These are phyloP conservation scores for Petrocephalus sullivani DNA, from an alignment of 2,797 vertebrate genomes.

Conservation along the genomic window DNA sequence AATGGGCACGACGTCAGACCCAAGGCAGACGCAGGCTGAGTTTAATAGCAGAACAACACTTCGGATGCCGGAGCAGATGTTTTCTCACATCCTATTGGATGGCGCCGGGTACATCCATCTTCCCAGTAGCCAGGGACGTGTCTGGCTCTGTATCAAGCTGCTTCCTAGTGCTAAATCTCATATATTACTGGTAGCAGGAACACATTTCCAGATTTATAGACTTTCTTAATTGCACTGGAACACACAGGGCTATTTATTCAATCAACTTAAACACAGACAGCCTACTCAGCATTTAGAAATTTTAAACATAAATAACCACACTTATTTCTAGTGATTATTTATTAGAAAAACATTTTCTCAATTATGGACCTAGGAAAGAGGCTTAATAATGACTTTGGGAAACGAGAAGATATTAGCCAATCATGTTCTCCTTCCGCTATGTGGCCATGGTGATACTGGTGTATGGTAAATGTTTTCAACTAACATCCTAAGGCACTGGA, in stretches of 20 bases:
- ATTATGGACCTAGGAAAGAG: not conserved
- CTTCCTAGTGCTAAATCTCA: conserved; percentile 40
- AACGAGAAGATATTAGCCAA: not conserved
- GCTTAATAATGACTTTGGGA: not conserved
- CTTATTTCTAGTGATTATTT: conserved; percentile 33
- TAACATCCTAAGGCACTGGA: too few species aligned
- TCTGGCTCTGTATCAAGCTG: conserved; percentile 38
- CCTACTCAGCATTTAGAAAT: conserved; percentile 33
- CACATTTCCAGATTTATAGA: conserved; percentile 46
- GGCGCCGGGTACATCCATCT: conserved; percentile 22
- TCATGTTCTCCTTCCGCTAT: not conserved
- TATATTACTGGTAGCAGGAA: conserved; percentile 40
- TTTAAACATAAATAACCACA: conserved; percentile 48
- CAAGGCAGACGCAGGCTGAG: conserved; percentile 4
- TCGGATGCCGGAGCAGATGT: conserved; percentile 6
- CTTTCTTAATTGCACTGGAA: conserved; percentile 54
- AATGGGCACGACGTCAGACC: conserved; percentile 10
- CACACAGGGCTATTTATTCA: conserved; percentile 42
- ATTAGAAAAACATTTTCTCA: not conserved
- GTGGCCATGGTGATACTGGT: not conserved
- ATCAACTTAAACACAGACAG: conserved; percentile 44
- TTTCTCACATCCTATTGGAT: conserved; percentile 17
- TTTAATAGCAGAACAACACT: conserved; percentile 15
- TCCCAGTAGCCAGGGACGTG: conserved; percentile 33
- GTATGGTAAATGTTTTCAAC: too few species aligned